Evolutionary conservation across 2,888 invertebrate genomes (phyloP).

Genomic region (Bruchidius siliquastri): DNA sequence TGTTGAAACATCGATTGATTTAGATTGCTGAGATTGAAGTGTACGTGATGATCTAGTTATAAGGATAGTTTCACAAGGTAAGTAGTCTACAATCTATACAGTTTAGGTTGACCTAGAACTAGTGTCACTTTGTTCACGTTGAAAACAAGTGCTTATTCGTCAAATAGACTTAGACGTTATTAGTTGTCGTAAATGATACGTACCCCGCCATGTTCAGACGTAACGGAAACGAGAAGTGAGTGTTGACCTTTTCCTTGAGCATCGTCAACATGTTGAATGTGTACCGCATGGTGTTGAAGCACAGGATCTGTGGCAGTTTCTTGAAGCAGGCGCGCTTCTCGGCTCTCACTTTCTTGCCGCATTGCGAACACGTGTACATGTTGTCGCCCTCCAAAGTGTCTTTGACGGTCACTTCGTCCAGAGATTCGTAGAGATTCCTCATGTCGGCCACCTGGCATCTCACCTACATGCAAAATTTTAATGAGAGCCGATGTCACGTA

Average conservation of each 20-base stretch:
- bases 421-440: constrained; percentile 89
- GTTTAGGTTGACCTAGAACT: too few species aligned
- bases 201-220: constrained; percentile 91
- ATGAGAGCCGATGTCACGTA: too few species aligned
- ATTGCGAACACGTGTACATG: constrained; percentile 96
- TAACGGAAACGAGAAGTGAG: constrained; percentile 93
- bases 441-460: constrained; percentile 95
- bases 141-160: too few species aligned
- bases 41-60: too few species aligned
- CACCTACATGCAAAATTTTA: not conserved
- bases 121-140: too few species aligned
- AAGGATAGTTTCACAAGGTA: too few species aligned
- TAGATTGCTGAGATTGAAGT: too few species aligned
- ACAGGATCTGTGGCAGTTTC: constrained; percentile 85
- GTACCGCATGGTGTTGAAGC: constrained; percentile 96
- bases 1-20: not conserved
- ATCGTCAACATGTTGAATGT: constrained; percentile 97
- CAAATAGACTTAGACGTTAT: too few species aligned
- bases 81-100: too few species aligned
- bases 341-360: constrained; percentile 90
- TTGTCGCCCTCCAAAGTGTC: constrained; percentile 96
- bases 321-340: constrained; percentile 84
- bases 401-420: constrained; percentile 96
- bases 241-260: constrained; percentile 96
- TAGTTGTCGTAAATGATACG: too few species aligned